Conservation (phyloP, 2,888 invertebrate genomes). For the Gandaritis pyraliata region DNA sequence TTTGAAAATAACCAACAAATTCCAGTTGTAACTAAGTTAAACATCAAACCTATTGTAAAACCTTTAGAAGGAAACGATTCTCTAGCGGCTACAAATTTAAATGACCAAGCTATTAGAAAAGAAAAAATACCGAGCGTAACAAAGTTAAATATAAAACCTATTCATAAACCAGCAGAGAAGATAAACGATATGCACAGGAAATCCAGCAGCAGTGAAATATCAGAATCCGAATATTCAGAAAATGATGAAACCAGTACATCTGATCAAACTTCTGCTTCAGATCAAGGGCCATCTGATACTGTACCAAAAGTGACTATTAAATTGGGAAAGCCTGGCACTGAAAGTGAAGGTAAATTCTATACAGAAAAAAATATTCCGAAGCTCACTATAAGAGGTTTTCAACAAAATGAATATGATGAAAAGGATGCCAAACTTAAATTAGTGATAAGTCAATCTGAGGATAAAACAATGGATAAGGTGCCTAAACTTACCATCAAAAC, state of each 20-base stretch:
- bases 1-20: slow-evolving; percentile 50
- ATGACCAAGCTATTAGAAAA: slow-evolving; percentile 48
- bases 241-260: slow-evolving; percentile 82
- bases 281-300: slow-evolving; percentile 67
- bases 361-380: slow-evolving; percentile 77
- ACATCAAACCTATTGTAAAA: slow-evolving; percentile 76
- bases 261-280: slow-evolving; percentile 73
- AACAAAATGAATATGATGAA: slow-evolving; percentile 65
- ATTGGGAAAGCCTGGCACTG: slow-evolving; percentile 75
- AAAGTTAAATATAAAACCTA: slow-evolving; percentile 80
- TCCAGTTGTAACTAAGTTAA: slow-evolving; percentile 66
- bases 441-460: slow-evolving; percentile 70
- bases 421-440: slow-evolving; percentile 72
- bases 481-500: slow-evolving; percentile 79
- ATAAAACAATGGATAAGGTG: slow-evolving; percentile 66
- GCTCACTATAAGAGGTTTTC: slow-evolving; percentile 73
- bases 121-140: slow-evolving; percentile 70
- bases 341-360: slow-evolving; percentile 75
- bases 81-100: slow-evolving; percentile 34
- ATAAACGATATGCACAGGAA: slow-evolving; percentile 77
- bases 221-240: slow-evolving; percentile 81
- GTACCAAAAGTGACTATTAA: slow-evolving; percentile 80
- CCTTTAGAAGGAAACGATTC: slow-evolving; percentile 56
- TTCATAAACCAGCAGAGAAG: slow-evolving; percentile 75
- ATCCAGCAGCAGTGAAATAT: slow-evolving; percentile 81